Evolutionary conservation across 2,113 vertebrate genomes (phyloP).

Genomic region (Mola mola): DNA sequence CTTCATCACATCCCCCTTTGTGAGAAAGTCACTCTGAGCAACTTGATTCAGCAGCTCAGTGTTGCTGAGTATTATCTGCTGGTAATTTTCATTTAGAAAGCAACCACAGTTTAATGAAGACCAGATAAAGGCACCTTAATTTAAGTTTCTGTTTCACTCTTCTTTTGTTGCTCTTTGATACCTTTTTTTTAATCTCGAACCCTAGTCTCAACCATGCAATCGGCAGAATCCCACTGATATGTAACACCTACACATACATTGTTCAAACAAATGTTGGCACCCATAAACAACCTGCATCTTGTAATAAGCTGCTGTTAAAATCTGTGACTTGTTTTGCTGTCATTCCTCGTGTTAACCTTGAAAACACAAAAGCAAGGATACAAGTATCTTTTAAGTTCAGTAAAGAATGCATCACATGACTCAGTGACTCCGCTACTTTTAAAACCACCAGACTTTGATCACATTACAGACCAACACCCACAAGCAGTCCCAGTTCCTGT

Average conservation of each 20-base stretch:
- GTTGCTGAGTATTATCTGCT: conserved; percentile 1
- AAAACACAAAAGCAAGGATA: too few relatives aligned
- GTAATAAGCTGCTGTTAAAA: background rate
- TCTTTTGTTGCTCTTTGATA: background rate
- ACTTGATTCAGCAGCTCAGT: too few relatives aligned
- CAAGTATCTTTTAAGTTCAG: too few relatives aligned
- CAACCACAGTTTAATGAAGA: background rate
- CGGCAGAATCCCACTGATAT: too few relatives aligned
- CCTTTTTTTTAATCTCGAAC: background rate
- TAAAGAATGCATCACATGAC: too few relatives aligned
- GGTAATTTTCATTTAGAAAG: conserved; percentile 12
- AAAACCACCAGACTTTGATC: conserved; percentile 14
- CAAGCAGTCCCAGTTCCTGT: conserved; percentile 39
- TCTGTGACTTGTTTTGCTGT: conserved; percentile 2
- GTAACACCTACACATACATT: background rate
- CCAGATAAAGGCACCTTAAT: conserved; percentile 13
- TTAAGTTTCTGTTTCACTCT: conserved; percentile 10
- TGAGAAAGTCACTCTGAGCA: background rate
- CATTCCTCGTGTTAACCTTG: background rate
- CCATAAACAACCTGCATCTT: background rate
- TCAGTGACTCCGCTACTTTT: conserved; percentile 9
- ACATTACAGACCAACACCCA: conserved; percentile 17
- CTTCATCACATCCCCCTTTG: too few relatives aligned
- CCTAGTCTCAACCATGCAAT: background rate
- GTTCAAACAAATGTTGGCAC: background rate